Base-by-base conservation (phyloP, 2,113 vertebrate species). In the Pleuronectes platessa region DNA sequence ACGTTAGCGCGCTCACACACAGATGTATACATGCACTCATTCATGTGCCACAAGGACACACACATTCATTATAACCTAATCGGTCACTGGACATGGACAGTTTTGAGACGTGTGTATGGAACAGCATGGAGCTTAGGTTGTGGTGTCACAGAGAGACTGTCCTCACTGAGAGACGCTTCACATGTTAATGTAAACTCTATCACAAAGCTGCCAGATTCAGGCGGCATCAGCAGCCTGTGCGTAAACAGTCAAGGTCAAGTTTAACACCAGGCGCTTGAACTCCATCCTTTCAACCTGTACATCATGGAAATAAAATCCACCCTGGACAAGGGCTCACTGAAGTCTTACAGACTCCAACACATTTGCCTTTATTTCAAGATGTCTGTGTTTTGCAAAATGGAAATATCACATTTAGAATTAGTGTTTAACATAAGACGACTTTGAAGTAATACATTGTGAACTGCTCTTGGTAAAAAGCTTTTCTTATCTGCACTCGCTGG, bases 201-300 rank as follows among this genome's bases (percentile, higher is more conserved):
- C 92, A 91, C 84, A 86, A 89, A 87, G 88, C 81, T 85, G 93
- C 87, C 85, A 91, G 72, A 91, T 91, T 91, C 88, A 92, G 74
- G 54, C 2, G 47, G 59, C 81, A 69, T 81, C 51, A 79, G 61
- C 56, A 1, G 20, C 51, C 61, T 5, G 72, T 61, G 76, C 78
- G 76, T 72, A 54, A 76, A 91, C 68, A 74, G 18, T 72, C 78
- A 77, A 89, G 75, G 86, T 90, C 83, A 89, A 75, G 74, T 80
- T 81, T 55, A 79, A 87, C 67, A 75, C 58, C 23, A 56, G 35
- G 62, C 47, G 45, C 67, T 3, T 56, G 63, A 72, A 67, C 26
- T 53, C 58, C 83, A 62, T 67, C 73, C 68, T 81, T 80, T 51
- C 42, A 77, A 61, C 76, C 15, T 60, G 21, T 24, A 74, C 66